Percentiles rank a stretch among this genome's conserved stretches.
phyloP scores from a whole-genome alignment of 2,888 invertebrate genomes.

The Opisthograptis luteolata region DNA sequence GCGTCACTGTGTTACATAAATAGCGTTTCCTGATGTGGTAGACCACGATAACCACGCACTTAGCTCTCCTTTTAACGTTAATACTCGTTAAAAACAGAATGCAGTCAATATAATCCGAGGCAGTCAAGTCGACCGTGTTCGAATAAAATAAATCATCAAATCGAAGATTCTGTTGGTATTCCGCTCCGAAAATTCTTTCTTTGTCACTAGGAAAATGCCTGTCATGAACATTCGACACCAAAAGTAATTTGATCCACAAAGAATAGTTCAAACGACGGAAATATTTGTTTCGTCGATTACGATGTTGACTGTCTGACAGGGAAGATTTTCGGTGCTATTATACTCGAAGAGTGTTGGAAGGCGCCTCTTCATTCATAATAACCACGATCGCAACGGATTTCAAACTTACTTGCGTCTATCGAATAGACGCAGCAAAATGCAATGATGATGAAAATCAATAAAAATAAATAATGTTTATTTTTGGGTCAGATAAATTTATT shows the following conservation, averaged over 20 bases:
- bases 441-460: too few species aligned
- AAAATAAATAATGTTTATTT: too few species aligned
- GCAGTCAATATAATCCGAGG: conserved; percentile 1
- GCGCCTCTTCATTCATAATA: too few species aligned
- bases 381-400: too few species aligned
- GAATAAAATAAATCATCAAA: conserved; percentile 14
- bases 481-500: too few species aligned
- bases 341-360: neutral
- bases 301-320: conserved; percentile 17
- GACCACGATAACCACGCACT: too few species aligned
- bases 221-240: conserved; percentile 39
- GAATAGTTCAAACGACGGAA: conserved; percentile 36
- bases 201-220: conserved; percentile 29
- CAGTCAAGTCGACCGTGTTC: conserved; percentile 5
- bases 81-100: neutral
- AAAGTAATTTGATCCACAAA: conserved; percentile 45
- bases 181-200: conserved; percentile 18
- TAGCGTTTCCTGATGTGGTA: too few species aligned
- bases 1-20: too few species aligned
- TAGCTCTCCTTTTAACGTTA: too few species aligned
- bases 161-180: conserved; percentile 7
- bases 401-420: too few species aligned
- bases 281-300: conserved; percentile 33
- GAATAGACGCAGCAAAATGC: too few species aligned
- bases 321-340: conserved; percentile 8